A percentile compares a stretch with the other conserved stretches of the same genome.
Conservation (phyloP, 2,797 vertebrate genomes). For the Pseudochromis fuscus region DNA sequence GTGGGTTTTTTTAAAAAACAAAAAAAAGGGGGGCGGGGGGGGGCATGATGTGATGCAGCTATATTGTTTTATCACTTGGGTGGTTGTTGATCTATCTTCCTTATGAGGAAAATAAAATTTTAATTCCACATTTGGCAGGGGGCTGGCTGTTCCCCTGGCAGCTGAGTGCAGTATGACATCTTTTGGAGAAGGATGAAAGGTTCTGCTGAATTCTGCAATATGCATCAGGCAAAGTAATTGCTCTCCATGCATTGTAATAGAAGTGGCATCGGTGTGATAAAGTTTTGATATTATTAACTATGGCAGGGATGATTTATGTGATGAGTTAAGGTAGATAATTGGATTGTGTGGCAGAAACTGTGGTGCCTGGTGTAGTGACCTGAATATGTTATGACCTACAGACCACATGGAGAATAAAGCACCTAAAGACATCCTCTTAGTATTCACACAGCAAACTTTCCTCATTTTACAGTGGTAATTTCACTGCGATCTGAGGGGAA, state of each 20-base stretch:
- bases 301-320: slow-evolving; percentile 79
- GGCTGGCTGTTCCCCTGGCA: slow-evolving; percentile 12
- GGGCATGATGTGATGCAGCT: slow-evolving; percentile 21
- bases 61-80: slow-evolving; percentile 37
- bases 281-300: slow-evolving; percentile 75
- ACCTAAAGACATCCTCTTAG: slow-evolving; percentile 48
- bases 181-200: slow-evolving; percentile 51
- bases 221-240: slow-evolving; percentile 69
- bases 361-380: slow-evolving; percentile 63
- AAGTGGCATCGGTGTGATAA: slow-evolving; percentile 64
- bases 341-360: slow-evolving; percentile 66
- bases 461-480: slow-evolving; percentile 31
- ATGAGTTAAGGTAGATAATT: slow-evolving; percentile 79
- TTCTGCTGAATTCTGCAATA: slow-evolving; percentile 61
- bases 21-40: no score
- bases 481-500: slow-evolving; percentile 48
- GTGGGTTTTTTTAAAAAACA: slow-evolving; percentile 14
- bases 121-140: slow-evolving; percentile 67
- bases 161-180: slow-evolving; percentile 57
- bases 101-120: slow-evolving; percentile 41
- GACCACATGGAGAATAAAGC: slow-evolving; percentile 45
- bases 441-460: slow-evolving; percentile 40
- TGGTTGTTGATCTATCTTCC: slow-evolving; percentile 39
- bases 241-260: slow-evolving; percentile 57
- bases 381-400: slow-evolving; percentile 69